phyloP scores from a whole-genome alignment of 2,888 invertebrate species.

The Calameuta idolon region DNA sequence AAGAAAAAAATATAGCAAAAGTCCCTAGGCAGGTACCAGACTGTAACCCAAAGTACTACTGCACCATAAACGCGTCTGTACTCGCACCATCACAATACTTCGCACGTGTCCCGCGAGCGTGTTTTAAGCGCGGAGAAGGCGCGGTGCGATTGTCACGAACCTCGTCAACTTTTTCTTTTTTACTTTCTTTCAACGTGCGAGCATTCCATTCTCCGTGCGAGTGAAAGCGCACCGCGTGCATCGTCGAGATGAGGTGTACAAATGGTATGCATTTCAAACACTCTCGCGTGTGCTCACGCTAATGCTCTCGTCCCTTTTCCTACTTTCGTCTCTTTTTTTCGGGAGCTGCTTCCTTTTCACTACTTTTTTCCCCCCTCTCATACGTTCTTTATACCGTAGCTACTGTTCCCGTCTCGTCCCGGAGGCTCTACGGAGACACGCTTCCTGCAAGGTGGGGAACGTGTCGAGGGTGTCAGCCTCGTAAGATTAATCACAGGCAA shows the following conservation, averaged over 20 bases:
- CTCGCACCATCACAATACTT: not conserved
- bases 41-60: not conserved
- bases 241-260: constrained; percentile 8
- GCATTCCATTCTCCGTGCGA: constrained; percentile 19
- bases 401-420: not conserved
- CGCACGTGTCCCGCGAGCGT: not conserved
- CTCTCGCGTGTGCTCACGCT: not conserved
- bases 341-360: constrained; percentile 7
- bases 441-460: constrained; percentile 11
- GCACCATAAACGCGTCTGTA: not conserved
- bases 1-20: not conserved
- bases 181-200: not conserved
- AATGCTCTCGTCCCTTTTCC: constrained; percentile 7
- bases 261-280: constrained; percentile 7
- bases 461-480: constrained; percentile 34
- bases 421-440: not conserved
- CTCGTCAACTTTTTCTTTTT: not conserved
- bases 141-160: not conserved
- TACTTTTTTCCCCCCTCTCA: not conserved
- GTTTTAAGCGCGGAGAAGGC: not conserved
- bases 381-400: not conserved
- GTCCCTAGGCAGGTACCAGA: not conserved
- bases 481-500: constrained; percentile 46
- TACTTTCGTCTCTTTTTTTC: constrained; percentile 9
- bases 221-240: constrained; percentile 25